phyloP scores from a whole-genome alignment of 2,888 invertebrate genomes.

The Tanypteryx hageni region DNA sequence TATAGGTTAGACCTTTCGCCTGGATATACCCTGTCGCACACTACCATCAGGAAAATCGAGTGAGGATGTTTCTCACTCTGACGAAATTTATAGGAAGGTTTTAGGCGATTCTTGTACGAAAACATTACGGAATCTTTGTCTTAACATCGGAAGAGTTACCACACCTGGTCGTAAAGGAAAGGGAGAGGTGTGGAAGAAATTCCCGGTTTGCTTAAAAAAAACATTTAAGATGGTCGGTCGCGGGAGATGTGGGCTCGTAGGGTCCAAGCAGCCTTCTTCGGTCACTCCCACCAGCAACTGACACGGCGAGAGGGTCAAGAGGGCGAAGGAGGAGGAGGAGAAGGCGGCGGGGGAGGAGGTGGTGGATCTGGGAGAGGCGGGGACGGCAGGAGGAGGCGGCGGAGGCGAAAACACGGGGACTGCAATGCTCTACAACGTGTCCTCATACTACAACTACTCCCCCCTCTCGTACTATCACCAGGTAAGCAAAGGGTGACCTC shows the following conservation, averaged over 20 bases:
- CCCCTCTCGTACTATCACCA: slow-evolving; percentile 67
- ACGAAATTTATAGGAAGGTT: not conserved
- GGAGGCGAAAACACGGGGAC: slow-evolving; percentile 51
- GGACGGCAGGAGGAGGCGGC: not conserved
- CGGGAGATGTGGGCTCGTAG: slow-evolving; percentile 2
- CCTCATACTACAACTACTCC: slow-evolving; percentile 68
- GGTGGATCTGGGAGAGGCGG: slow-evolving; percentile 1
- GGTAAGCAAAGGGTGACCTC: not conserved
- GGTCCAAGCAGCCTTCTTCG: slow-evolving; percentile 24
- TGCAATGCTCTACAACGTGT: slow-evolving; percentile 68
- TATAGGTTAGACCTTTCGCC: not conserved
- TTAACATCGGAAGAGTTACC: not conserved
- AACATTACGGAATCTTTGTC: too few relatives aligned
- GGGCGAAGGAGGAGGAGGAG: not conserved
- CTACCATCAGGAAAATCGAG: too few relatives aligned
- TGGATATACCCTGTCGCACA: not conserved
- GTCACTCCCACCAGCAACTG: slow-evolving; percentile 32
- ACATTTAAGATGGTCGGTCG: not conserved
- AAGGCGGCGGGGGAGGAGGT: not conserved
- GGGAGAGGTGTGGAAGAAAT: not conserved
- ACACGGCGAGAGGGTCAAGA: slow-evolving; percentile 30
- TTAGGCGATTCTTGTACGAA: not conserved
- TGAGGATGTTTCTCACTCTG: too few relatives aligned
- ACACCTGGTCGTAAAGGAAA: not conserved
- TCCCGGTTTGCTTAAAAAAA: not conserved